Evolutionary conservation across 2,797 vertebrate genomes (phyloP), one percentile per base, ranked within the genome.

Genomic region (Pseudochirops cupreus): DNA sequence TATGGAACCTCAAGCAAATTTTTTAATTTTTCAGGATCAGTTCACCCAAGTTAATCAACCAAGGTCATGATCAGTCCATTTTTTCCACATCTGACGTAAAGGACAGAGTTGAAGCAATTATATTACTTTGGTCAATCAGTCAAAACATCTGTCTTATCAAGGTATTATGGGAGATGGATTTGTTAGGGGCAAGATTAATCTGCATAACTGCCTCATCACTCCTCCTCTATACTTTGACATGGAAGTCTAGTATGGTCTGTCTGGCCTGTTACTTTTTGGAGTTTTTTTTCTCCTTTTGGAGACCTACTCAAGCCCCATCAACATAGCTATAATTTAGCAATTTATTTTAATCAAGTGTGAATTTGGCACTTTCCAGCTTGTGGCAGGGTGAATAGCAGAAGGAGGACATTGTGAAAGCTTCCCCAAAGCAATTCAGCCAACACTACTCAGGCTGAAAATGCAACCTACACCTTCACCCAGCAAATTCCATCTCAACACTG

Each of bases 401-500:
- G 91, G 24, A 92, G 11, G 62, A 90, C 62, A 11, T 93, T 87
- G 87, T 89, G 46, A 54, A 87, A 93, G 39, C 96, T 96, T 94
- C 95, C 94, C 91, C 67, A 95, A 90, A 95, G 95, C 93, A 53
- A 33, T 62, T 96, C 90, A 82, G 29, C 93, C 95, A 58, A 95
- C n/a, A 0, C 33, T 82, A 5, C 33, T 91, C 90, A 90, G 58
- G 94, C 91, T 91, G 16, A 4, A 50, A 53, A 95, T 31, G 54
- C 94, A 87, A 52, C 13, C 55, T 59, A 58, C 91, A 91, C 93
- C 56, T 59, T 92, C 50, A 57, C 14, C 33, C 26, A 24, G 90
- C 57, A 92, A 95, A 5, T 52, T 74, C 94, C 58, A 89, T 96
- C 74, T 92, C 46, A 92, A 55, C 26, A 58, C 53, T n/a, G 91